Conservation (phyloP, 1,140 invertebrate genomes). For the Cydia amplana region DNA sequence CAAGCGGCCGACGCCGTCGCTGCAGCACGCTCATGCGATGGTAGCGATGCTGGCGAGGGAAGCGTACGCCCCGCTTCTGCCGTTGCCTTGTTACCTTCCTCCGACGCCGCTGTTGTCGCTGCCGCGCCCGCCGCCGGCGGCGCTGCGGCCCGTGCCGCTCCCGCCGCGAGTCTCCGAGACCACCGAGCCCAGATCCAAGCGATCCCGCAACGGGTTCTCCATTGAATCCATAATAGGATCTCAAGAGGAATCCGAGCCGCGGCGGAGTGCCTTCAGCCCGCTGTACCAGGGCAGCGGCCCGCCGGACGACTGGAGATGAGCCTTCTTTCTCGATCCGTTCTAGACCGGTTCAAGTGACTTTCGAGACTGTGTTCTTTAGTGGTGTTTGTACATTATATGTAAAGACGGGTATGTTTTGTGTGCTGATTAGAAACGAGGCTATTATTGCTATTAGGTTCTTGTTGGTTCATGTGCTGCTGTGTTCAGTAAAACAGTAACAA, state of each 20-base stretch:
- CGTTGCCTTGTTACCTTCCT: constrained; percentile 71
- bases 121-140: constrained; percentile 67
- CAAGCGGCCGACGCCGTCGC: constrained; percentile 86
- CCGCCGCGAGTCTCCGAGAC: constrained; percentile 63
- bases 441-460: not conserved
- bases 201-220: constrained; percentile 76
- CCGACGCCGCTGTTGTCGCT: constrained; percentile 67
- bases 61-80: constrained; percentile 71
- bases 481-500: constrained; percentile 14
- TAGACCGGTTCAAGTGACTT: constrained; percentile 35
- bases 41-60: constrained; percentile 75
- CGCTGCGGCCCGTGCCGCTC: constrained; percentile 68
- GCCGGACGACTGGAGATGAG: constrained; percentile 80
- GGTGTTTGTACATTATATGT: constrained; percentile 19
- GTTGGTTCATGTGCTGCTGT: constrained; percentile 1
- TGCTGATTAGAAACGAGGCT: constrained; percentile 13
- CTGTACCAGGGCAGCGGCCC: constrained; percentile 61
- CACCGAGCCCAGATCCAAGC: constrained; percentile 64
- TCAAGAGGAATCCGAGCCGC: constrained; percentile 57
- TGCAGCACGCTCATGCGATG: constrained; percentile 74
- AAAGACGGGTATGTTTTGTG: constrained; percentile 33
- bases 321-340: constrained; percentile 55
- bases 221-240: constrained; percentile 76
- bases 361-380: constrained; percentile 28
- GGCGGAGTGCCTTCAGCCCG: constrained; percentile 75